Evolutionary conservation across 2,113 vertebrate species (phyloP).

Genomic region (Pterophyllum scalare): DNA sequence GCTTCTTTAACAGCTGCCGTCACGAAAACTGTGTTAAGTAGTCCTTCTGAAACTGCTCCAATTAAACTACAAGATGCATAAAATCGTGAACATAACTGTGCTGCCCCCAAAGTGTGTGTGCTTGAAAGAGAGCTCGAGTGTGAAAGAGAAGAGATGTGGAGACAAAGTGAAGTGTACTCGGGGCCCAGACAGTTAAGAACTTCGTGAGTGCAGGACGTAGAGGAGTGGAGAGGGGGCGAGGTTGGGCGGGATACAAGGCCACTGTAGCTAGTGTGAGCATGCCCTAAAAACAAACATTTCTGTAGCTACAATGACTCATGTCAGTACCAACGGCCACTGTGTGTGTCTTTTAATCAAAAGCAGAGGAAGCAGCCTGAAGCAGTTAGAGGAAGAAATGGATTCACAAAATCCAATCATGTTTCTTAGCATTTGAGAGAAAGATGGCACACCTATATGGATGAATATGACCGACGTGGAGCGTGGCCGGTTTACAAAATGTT

Average conservation of each 20-base stretch:
- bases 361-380: not conserved
- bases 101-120: rapidly evolving
- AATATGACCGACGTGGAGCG: rapidly evolving
- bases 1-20: not conserved
- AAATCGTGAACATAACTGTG: not conserved
- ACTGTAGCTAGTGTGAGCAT: not conserved
- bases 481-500: not conserved
- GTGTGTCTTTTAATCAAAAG: not conserved
- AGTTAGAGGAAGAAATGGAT: not conserved
- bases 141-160: not conserved
- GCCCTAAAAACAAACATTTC: not conserved
- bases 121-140: not conserved
- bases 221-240: not conserved
- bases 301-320: not conserved
- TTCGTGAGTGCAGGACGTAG: too few relatives aligned
- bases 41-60: not conserved
- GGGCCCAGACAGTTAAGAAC: not conserved
- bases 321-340: not conserved
- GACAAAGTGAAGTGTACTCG: rapidly evolving
- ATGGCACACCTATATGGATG: not conserved
- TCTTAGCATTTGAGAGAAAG: not conserved
- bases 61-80: not conserved
- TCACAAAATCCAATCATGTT: not conserved
- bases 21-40: not conserved
- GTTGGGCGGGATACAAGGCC: not conserved